Evolutionary conservation across 2,113 vertebrate genomes (phyloP).

Genomic region (Chiloscyllium plagiosum): DNA sequence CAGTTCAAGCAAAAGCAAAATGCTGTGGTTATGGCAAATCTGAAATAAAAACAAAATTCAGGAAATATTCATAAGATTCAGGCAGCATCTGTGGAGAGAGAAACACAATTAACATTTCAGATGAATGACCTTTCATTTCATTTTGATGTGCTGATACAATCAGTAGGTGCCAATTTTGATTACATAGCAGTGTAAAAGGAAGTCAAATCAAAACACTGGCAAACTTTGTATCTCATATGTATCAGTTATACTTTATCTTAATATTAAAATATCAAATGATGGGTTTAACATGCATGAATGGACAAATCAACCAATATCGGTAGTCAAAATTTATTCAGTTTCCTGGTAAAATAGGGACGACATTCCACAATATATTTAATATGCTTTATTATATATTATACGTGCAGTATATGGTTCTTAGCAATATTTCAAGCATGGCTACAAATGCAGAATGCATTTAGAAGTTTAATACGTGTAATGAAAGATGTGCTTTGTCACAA

Average conservation of each 20-base stretch:
- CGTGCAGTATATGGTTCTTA: constrained; percentile 26
- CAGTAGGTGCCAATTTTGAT: neutral
- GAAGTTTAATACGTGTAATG: constrained; percentile 2
- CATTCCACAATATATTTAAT: constrained; percentile 5
- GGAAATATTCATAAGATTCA: neutral
- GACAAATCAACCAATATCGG: neutral
- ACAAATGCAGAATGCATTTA: constrained; percentile 19
- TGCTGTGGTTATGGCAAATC: neutral
- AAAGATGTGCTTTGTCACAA: constrained; percentile 20
- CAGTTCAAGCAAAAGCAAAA: neutral
- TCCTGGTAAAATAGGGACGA: constrained; percentile 17
- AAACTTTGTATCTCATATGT: too few relatives aligned
- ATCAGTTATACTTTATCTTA: neutral
- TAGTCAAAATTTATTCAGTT: neutral
- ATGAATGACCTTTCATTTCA: too few relatives aligned
- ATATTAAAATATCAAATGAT: neutral
- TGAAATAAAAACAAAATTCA: neutral
- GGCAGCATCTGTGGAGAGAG: neutral
- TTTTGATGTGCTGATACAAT: neutral
- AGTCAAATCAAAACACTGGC: neutral
- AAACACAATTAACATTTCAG: neutral
- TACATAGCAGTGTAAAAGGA: neutral
- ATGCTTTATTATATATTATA: constrained; percentile 20
- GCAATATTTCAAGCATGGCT: neutral
- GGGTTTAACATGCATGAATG: neutral